Percentiles rank a stretch among this genome's conserved stretches.
phyloP scores from a whole-genome alignment of 2,113 vertebrate species.

The Tapirus terrestris region DNA sequence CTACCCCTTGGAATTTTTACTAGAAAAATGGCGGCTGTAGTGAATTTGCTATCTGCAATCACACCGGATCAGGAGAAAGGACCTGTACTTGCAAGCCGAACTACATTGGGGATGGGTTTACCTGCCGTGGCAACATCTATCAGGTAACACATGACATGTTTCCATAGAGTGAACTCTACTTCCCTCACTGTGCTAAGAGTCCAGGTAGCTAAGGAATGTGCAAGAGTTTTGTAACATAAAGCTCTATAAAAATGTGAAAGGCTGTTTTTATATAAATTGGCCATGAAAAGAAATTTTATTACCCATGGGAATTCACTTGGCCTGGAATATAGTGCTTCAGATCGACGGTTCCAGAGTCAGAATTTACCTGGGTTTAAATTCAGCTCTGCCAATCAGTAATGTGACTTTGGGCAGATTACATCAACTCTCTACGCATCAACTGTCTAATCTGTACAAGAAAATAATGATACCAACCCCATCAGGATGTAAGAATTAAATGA shows the following conservation, averaged over 20 bases:
- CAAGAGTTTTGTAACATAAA: neutral
- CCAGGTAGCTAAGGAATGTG: neutral
- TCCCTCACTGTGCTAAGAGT: neutral
- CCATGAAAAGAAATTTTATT: neutral
- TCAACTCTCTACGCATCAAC: neutral
- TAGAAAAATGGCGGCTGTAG: conserved; percentile 95
- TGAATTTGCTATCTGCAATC: conserved; percentile 88
- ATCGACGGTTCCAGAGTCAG: neutral
- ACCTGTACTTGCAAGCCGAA: conserved; percentile 88
- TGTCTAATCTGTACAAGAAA: neutral
- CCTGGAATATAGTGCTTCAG: neutral
- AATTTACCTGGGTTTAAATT: neutral
- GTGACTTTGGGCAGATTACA: neutral
- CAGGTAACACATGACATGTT: conserved; percentile 82
- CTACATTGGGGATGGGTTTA: conserved; percentile 91
- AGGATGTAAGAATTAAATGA: neutral
- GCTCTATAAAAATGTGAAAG: neutral
- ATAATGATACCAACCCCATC: neutral
- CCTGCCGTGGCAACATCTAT: conserved; percentile 89
- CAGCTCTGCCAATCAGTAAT: neutral
- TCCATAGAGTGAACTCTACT: neutral
- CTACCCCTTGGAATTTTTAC: neutral
- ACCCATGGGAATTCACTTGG: neutral
- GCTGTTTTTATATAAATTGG: neutral
- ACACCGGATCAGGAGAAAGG: conserved; percentile 85